phyloP scores from a whole-genome alignment of 2,888 invertebrate species.

The Pandemis corylana region DNA sequence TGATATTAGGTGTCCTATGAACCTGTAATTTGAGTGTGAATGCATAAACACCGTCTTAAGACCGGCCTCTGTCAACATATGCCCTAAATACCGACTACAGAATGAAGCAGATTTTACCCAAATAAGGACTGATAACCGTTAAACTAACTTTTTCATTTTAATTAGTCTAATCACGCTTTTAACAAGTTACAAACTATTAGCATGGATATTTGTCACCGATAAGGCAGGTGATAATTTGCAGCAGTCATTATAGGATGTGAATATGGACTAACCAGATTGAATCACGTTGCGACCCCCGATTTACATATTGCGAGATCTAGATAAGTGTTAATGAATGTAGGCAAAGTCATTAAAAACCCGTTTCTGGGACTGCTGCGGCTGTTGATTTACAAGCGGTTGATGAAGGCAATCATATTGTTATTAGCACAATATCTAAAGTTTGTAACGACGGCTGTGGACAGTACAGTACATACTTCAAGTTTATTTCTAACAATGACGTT shows the following conservation, averaged over 20 bases:
- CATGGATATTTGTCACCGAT: constrained; percentile 49
- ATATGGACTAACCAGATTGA: constrained; percentile 45
- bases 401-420: not conserved
- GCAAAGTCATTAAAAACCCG: constrained; percentile 25
- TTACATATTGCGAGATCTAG: constrained; percentile 37
- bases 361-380: not conserved
- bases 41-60: not conserved
- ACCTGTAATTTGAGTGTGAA: not conserved
- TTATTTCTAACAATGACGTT: no score
- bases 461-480: no score
- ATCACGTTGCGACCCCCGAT: constrained; percentile 37
- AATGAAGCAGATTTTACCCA: not conserved
- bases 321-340: constrained; percentile 26
- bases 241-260: constrained; percentile 44
- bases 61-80: not conserved
- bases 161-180: constrained; percentile 40
- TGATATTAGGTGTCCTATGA: not conserved
- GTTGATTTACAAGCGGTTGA: not conserved
- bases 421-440: not conserved
- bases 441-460: not conserved
- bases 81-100: constrained; percentile 11
- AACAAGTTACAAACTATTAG: constrained; percentile 45
- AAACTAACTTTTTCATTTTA: constrained; percentile 32
- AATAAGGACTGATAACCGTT: constrained; percentile 30
- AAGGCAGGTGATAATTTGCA: constrained; percentile 53